Evolutionary conservation across 2,888 invertebrate species (phyloP).

Genomic region (Papilio demoleus): DNA sequence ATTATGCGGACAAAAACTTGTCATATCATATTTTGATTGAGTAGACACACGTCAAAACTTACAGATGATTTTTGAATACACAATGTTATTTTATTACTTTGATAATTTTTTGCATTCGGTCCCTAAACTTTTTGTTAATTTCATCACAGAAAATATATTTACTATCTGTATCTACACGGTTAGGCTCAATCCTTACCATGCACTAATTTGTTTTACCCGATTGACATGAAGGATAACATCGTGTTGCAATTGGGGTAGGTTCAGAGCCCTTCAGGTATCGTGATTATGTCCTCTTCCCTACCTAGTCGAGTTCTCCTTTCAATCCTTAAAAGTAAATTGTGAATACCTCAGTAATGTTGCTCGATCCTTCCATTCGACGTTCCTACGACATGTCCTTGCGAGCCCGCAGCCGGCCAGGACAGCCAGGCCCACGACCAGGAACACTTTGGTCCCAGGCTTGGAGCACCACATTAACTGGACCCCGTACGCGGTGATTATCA

Average conservation of each 20-base stretch:
- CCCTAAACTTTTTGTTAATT: too few relatives aligned
- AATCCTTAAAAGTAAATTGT: neutral
- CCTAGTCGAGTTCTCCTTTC: too few relatives aligned
- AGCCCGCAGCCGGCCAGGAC: conserved; percentile 86
- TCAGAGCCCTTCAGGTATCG: too few relatives aligned
- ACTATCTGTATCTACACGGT: too few relatives aligned
- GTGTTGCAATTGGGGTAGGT: too few relatives aligned
- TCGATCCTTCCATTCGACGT: conserved; percentile 90
- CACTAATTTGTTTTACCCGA: too few relatives aligned
- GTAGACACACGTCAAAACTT: conserved; percentile 15
- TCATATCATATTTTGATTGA: neutral
- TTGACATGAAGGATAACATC: too few relatives aligned
- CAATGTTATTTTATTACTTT: neutral
- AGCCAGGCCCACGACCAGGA: conserved; percentile 82
- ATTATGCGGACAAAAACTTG: conserved; percentile 7
- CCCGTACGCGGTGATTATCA: conserved; percentile 91
- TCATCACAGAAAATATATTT: too few relatives aligned
- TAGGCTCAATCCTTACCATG: too few relatives aligned
- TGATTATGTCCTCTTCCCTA: too few relatives aligned
- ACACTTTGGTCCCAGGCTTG: conserved; percentile 78
- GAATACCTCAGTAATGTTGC: conserved; percentile 89
- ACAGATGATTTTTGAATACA: neutral
- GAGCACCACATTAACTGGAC: conserved; percentile 88
- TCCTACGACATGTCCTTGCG: conserved; percentile 87
- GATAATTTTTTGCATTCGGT: neutral